These are phyloP conservation scores for Aleadryas rufinucha DNA, from an alignment of 2,113 vertebrate genomes.

Conservation along the genomic window DNA sequence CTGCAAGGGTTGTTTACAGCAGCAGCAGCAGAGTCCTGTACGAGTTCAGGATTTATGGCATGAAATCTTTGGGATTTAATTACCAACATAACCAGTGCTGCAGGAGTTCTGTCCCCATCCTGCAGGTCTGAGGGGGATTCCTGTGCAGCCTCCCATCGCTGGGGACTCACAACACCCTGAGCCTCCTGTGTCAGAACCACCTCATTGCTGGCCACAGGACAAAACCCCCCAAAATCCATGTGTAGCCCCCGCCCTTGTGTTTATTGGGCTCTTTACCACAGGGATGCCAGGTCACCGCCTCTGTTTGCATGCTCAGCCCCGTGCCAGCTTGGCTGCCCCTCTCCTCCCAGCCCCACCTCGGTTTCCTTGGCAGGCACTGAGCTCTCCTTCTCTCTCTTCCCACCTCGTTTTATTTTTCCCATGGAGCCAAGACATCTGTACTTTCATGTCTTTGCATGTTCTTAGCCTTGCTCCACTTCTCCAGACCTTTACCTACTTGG, in stretches of 20 bases:
- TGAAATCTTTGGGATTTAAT: background rate
- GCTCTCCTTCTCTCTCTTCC: background rate
- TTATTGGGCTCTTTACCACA: rapidly evolving
- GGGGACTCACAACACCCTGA: background rate
- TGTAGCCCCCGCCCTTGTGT: background rate
- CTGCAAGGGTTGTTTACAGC: background rate
- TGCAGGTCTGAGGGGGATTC: background rate
- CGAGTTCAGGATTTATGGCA: rapidly evolving
- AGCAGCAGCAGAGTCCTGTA: background rate
- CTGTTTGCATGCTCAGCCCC: background rate
- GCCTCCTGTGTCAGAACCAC: background rate
- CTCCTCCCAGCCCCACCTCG: background rate
- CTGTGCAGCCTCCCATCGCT: rapidly evolving
- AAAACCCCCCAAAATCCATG: rapidly evolving
- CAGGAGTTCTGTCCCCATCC: background rate
- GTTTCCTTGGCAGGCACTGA: background rate
- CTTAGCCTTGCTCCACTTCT: background rate
- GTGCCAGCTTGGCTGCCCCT: background rate
- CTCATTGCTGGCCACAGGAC: background rate
- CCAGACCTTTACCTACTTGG: conserved; percentile 21
- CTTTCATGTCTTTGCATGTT: background rate
- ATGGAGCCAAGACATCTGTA: background rate
- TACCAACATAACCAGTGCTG: background rate
- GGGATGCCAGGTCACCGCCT: background rate
- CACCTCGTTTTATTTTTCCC: background rate